These are phyloP conservation scores for Lymantria dispar DNA, from an alignment of 2,888 invertebrate species.

Conservation along the genomic window DNA sequence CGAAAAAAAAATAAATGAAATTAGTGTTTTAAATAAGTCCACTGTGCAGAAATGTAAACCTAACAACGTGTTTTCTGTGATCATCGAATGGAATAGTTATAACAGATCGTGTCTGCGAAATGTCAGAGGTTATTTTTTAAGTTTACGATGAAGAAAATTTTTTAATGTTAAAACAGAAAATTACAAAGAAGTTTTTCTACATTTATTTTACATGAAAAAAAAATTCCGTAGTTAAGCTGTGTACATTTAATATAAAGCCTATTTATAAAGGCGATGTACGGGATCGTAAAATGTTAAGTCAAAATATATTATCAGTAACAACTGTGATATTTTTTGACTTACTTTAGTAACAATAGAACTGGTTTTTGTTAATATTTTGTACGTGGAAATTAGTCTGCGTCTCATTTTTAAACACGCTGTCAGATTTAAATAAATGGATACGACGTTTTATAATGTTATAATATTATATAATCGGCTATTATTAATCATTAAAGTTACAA, in stretches of 20 bases:
- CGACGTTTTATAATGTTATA: slow-evolving; percentile 48
- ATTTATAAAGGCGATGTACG: slow-evolving; percentile 50
- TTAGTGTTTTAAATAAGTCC: slow-evolving; percentile 39
- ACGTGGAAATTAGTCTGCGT: slow-evolving; percentile 18
- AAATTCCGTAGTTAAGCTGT: slow-evolving; percentile 77
- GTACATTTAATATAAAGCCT: slow-evolving; percentile 74
- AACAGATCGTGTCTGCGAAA: slow-evolving; percentile 68
- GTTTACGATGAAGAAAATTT: slow-evolving; percentile 69
- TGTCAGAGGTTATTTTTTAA: slow-evolving; percentile 71
- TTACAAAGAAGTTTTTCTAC: slow-evolving; percentile 67
- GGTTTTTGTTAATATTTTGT: slow-evolving; percentile 61
- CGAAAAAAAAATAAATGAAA: slow-evolving; percentile 44
- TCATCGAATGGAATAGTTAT: slow-evolving; percentile 76
- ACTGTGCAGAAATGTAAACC: slow-evolving; percentile 46
- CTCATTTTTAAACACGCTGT: slow-evolving; percentile 63
- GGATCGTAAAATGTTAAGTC: slow-evolving; percentile 22
- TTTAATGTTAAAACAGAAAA: slow-evolving; percentile 58
- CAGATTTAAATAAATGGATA: slow-evolving; percentile 65
- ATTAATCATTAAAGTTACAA: slow-evolving; percentile 47
- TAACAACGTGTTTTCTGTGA: slow-evolving; percentile 62
- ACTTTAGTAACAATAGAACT: slow-evolving; percentile 73
- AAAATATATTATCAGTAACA: slow-evolving; percentile 26
- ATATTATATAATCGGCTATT: slow-evolving; percentile 61
- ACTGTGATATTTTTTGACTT: slow-evolving; percentile 39
- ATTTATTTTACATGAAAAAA: slow-evolving; percentile 67